Percentiles rank a stretch among this genome's conserved stretches.
phyloP scores from a whole-genome alignment of 64 coral and sea anemone species.

The Montipora foliosa region DNA sequence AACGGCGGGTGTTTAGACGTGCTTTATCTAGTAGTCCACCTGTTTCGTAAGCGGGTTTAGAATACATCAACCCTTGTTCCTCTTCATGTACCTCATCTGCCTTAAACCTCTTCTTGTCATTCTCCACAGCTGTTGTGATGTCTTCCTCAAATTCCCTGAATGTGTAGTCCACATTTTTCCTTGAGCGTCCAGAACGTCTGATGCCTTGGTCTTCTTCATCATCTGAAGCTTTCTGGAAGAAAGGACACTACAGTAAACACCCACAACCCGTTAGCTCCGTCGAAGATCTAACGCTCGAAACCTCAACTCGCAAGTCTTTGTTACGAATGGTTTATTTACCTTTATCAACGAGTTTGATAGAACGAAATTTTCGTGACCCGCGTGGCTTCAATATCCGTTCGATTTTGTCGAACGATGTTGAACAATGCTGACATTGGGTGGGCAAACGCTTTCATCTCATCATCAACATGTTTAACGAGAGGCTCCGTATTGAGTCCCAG shows the following conservation, averaged over 20 bases:
- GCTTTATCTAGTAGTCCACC: not conserved
- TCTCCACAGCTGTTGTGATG: conserved; percentile 87
- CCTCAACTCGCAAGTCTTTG: too few relatives aligned
- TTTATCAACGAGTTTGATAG: too few relatives aligned
- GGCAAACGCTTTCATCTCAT: too few relatives aligned
- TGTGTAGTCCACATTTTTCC: conserved; percentile 98
- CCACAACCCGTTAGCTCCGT: too few relatives aligned
- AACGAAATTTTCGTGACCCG: too few relatives aligned
- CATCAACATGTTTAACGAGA: too few relatives aligned
- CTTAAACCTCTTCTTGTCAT: conserved; percentile 84
- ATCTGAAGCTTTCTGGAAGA: conserved; percentile 23
- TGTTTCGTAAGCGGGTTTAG: conserved; percentile 55
- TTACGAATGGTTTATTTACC: too few relatives aligned
- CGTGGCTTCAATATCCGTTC: too few relatives aligned
- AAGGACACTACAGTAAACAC: not conserved
- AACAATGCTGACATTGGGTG: too few relatives aligned
- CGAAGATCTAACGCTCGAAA: too few relatives aligned
- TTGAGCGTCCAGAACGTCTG: conserved; percentile 81
- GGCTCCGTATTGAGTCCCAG: too few relatives aligned
- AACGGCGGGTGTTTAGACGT: conserved; percentile 55
- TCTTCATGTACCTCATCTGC: conserved; percentile 47
- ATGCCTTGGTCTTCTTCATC: conserved; percentile 71
- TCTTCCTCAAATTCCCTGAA: conserved; percentile 99
- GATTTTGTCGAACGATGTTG: too few relatives aligned
- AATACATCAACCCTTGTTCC: conserved; percentile 58